Base-by-base conservation (phyloP, 2,113 vertebrate species). In the Myotis brandtii region DNA sequence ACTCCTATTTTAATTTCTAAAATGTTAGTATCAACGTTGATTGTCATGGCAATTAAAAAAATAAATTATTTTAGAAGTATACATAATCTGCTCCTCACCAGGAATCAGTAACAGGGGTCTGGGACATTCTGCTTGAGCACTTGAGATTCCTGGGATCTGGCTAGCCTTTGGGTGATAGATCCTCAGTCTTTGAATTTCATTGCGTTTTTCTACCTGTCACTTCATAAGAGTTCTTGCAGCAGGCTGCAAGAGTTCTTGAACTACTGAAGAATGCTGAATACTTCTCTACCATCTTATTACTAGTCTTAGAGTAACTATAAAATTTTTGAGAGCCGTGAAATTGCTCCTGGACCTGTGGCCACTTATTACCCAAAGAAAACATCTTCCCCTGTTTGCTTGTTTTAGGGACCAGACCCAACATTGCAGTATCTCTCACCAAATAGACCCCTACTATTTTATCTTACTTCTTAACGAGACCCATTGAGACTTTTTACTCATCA, bases 11-110 rank as follows among this genome's bases (percentile, higher is more conserved):
- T 89, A 95, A 89, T 95, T 95, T 95, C 81, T 95, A 94, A 77
- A 86, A 66, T 89, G 43, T 95, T 96, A 96, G 43, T 81, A 66
- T 95, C 82, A 96, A 94, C 93, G 43, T 81, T 87, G 81, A 85
- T 92, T 95, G 90, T 95, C 85, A 84, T 32, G n/a, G 34, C 92
- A 95, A 69, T 94, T 91, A 27, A 90, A 95, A 54, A 95, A 93
- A 93, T 80, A 95, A 97, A 96, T 88, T 84, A 37, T 80, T 93
- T 84, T 46, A 67, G 95, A 80, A 93, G 37, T 75, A 85, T 86
- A 91, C 30, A 72, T 34, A 96, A 14, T 82, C 23, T 85, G 43
- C 17, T 94, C 27, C 87, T 82, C 62, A 81, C 56, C 56, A 90
- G 83, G 69, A 93, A 64, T 92, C 95, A 86, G 77, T 82, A 87